Percentiles rank a stretch among this genome's conserved stretches.
These are phyloP conservation scores for Chinchilla lanigera DNA, from an alignment of 2,113 vertebrate species.

Conservation along the genomic window DNA sequence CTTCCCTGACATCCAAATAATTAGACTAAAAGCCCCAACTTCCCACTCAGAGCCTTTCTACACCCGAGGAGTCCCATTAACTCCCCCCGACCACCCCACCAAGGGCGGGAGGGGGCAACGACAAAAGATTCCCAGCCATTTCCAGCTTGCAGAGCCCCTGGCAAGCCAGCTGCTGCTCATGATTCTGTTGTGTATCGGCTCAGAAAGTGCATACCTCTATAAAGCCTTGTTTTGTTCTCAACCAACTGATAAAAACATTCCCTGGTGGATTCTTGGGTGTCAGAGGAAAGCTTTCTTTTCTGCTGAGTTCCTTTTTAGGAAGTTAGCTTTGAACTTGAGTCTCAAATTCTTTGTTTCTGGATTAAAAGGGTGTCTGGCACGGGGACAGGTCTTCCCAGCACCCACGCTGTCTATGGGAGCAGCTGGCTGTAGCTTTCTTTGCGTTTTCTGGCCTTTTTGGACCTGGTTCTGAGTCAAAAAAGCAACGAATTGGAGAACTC, in stretches of 20 bases:
- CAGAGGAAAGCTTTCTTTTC: background rate
- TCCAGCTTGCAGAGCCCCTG: background rate
- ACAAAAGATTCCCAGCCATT: background rate
- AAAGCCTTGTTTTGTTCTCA: background rate
- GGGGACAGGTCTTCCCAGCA: background rate
- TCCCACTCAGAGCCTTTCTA: background rate
- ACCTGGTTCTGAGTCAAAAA: background rate
- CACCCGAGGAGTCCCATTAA: background rate
- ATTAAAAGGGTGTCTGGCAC: constrained; percentile 41
- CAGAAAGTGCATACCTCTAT: background rate
- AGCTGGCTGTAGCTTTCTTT: background rate
- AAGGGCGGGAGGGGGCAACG: too few species aligned
- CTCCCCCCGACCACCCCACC: background rate
- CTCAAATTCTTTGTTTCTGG: constrained; percentile 42
- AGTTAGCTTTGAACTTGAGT: constrained; percentile 33
- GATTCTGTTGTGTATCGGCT: background rate
- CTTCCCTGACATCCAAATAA: background rate
- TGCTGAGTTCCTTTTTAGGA: constrained; percentile 47
- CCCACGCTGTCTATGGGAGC: background rate
- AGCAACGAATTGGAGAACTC: background rate
- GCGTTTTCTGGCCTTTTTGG: background rate
- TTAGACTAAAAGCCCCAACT: background rate
- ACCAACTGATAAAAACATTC: constrained; percentile 33
- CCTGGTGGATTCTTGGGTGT: background rate
- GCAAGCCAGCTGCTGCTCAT: background rate